phyloP scores from a whole-genome alignment of 2,797 vertebrate genomes.

The Argentina silus region DNA sequence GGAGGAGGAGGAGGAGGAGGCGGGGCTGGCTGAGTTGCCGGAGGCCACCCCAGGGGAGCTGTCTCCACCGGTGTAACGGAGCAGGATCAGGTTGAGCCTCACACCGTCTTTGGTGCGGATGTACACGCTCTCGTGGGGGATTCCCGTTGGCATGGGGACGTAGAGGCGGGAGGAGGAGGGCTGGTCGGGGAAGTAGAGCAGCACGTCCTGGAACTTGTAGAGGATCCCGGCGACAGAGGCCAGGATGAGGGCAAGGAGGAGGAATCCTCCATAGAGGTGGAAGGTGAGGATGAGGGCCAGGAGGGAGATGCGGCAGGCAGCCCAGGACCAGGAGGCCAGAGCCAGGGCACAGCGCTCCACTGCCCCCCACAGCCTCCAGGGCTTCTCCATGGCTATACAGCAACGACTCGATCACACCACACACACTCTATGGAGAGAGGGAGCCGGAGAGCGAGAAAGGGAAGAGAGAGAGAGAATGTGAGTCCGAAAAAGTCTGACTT shows the following conservation, averaged over 20 bases:
- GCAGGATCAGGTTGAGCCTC: slow-evolving; percentile 93
- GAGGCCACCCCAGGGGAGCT: slow-evolving; percentile 46
- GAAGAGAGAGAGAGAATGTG: background rate
- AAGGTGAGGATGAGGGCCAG: slow-evolving; percentile 97
- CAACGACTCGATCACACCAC: slow-evolving; percentile 67
- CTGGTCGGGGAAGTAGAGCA: slow-evolving; percentile 98
- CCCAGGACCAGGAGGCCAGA: slow-evolving; percentile 94
- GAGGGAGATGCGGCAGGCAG: slow-evolving; percentile 93
- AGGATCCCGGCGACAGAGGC: slow-evolving; percentile 93
- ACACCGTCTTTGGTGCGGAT: slow-evolving; percentile 96
- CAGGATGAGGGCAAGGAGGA: slow-evolving; percentile 91
- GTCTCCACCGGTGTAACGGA: slow-evolving; percentile 92
- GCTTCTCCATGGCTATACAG: slow-evolving; percentile 89
- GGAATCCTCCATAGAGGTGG: slow-evolving; percentile 91
- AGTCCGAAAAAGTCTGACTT: background rate
- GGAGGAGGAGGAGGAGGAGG: slow-evolving; percentile 72
- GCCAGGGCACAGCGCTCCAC: slow-evolving; percentile 88
- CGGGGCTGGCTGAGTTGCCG: slow-evolving; percentile 70
- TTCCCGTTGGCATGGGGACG: slow-evolving; percentile 95
- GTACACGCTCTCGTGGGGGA: slow-evolving; percentile 95
- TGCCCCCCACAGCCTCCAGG: slow-evolving; percentile 92
- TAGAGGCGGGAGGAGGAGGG: slow-evolving; percentile 97
- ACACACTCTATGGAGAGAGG: slow-evolving; percentile 70
- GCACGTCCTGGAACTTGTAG: slow-evolving; percentile 96
- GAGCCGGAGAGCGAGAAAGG: slow-evolving; percentile 1